A percentile compares a stretch with the other conserved stretches of the same genome.
Evolutionary conservation across 2,888 invertebrate genomes (phyloP).

Genomic region (Lamellibrachia satsuma): DNA sequence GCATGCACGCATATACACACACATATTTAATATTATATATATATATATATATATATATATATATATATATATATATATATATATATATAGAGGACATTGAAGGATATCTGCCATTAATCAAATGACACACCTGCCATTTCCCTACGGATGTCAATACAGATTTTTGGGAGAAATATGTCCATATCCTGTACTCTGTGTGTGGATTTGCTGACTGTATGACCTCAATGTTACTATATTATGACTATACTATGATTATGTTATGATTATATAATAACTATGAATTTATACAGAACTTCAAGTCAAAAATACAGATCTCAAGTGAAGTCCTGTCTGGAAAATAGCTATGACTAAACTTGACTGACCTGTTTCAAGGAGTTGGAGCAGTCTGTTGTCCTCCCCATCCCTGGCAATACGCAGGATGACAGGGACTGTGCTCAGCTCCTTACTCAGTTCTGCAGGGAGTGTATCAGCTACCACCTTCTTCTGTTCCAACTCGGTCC

Average conservation of each 20-base stretch:
- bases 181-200: neutral
- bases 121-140: neutral
- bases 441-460: constrained; percentile 29
- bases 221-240: neutral
- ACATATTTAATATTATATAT: no score
- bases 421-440: constrained; percentile 50
- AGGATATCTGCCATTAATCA: neutral
- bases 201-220: neutral
- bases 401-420: constrained; percentile 57
- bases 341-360: neutral
- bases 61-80: no score
- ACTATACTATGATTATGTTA: neutral
- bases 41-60: no score
- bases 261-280: no score
- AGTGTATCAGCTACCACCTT: constrained; percentile 40
- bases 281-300: no score
- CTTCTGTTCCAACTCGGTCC: constrained; percentile 58
- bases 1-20: no score
- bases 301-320: no score
- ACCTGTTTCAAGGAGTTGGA: constrained; percentile 57
- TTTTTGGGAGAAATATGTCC: neutral
- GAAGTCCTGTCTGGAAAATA: no score
- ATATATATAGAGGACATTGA: neutral
- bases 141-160: neutral
- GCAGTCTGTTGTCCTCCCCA: constrained; percentile 53